phyloP scores from a whole-genome alignment of 30 jellyfish, hydroid and myxozoan genomes.

The Aurelia sp. region DNA sequence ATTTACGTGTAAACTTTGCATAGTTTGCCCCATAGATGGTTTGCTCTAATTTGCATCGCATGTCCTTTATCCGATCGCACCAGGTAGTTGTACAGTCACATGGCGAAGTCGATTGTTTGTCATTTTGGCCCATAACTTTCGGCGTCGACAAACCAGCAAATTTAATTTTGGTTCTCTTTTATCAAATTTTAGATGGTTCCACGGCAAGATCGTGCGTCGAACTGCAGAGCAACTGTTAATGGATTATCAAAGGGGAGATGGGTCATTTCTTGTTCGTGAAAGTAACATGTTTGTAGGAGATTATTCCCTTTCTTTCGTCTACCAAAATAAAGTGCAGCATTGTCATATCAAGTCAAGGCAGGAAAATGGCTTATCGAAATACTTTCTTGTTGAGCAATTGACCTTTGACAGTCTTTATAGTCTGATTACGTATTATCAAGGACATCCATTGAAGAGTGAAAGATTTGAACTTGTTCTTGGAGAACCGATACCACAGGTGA shows the following conservation, averaged over 20 bases:
- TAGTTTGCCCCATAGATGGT: no score
- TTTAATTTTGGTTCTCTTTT: not conserved
- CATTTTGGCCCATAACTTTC: no score
- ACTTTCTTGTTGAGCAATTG: slow-evolving; percentile 86
- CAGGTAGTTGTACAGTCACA: no score
- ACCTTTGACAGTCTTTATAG: slow-evolving; percentile 88
- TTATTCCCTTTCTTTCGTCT: slow-evolving; percentile 94
- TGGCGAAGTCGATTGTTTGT: no score
- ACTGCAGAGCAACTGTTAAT: slow-evolving; percentile 83
- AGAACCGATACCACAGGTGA: slow-evolving; percentile 98
- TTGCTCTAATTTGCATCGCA: no score
- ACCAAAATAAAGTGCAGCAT: slow-evolving; percentile 84
- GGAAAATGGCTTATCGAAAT: slow-evolving; percentile 82
- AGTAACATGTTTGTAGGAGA: slow-evolving; percentile 98
- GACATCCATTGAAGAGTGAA: slow-evolving; percentile 85
- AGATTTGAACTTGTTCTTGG: slow-evolving; percentile 79
- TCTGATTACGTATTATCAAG: slow-evolving; percentile 83
- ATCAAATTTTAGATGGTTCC: slow-evolving; percentile 84
- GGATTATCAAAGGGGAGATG: slow-evolving; percentile 97
- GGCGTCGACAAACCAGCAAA: no score
- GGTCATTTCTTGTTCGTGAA: slow-evolving; percentile 96
- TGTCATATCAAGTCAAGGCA: slow-evolving; percentile 93
- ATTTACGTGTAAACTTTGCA: no score
- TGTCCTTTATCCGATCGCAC: no score
- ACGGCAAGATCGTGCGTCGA: slow-evolving; percentile 83